A percentile compares a stretch with the other conserved stretches of the same genome.
These are phyloP conservation scores for Zele albiditarsus DNA, from an alignment of 2,888 invertebrate species.

Conservation along the genomic window DNA sequence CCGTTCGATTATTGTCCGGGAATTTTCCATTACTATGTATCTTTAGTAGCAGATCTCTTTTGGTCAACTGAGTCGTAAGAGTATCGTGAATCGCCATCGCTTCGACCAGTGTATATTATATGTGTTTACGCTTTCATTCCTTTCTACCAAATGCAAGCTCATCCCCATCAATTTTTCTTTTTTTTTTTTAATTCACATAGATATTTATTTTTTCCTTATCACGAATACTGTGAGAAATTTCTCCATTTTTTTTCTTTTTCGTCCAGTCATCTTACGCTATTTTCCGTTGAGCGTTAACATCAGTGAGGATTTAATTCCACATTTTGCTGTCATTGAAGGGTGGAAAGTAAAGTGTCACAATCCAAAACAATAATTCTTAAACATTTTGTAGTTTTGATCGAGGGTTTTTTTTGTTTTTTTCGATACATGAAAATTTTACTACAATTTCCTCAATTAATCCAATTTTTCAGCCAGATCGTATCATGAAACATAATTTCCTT, in stretches of 20 bases:
- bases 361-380: not conserved
- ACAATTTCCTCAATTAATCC: no score
- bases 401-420: no score
- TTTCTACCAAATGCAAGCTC: not conserved
- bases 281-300: not conserved
- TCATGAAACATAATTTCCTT: no score
- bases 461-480: no score
- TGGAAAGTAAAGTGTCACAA: not conserved
- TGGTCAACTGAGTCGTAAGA: constrained; percentile 62
- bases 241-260: not conserved
- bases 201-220: not conserved
- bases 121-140: constrained; percentile 56
- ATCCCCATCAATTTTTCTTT: not conserved
- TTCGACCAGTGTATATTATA: constrained; percentile 49
- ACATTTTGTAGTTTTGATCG: no score
- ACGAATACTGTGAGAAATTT: not conserved
- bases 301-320: not conserved
- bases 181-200: not conserved
- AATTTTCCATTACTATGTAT: constrained; percentile 73
- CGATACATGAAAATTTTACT: no score
- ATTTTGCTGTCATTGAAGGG: constrained; percentile 24
- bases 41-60: constrained; percentile 65
- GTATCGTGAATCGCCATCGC: constrained; percentile 64
- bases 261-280: constrained; percentile 14
- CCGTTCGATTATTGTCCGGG: constrained; percentile 68